phyloP scores from a whole-genome alignment of 2,113 vertebrate genomes.

The Dasyurus viverrinus region DNA sequence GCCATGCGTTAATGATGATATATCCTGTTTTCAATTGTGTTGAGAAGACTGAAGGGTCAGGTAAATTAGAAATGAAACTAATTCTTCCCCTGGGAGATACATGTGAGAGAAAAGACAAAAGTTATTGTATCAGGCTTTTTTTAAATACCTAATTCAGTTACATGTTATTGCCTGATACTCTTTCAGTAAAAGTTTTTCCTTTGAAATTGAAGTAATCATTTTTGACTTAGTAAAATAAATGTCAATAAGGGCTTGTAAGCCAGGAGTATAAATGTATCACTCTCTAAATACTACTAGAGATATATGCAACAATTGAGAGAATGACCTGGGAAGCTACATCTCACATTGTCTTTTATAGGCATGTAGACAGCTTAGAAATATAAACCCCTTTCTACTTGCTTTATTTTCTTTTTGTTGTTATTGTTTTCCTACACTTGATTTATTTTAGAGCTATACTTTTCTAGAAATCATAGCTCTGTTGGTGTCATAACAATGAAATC shows the following conservation, averaged over 20 bases:
- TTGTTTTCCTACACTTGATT: neutral
- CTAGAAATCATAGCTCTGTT: neutral
- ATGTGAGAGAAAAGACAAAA: neutral
- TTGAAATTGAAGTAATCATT: neutral
- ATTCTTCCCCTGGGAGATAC: neutral
- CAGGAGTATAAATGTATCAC: neutral
- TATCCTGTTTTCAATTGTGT: neutral
- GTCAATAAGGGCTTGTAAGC: neutral
- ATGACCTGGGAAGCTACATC: neutral
- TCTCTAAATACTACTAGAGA: neutral
- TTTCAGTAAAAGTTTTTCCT: neutral
- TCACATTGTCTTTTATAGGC: neutral
- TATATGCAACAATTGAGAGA: neutral
- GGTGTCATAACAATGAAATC: neutral
- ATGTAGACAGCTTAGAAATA: neutral
- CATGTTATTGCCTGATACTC: neutral
- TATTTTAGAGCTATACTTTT: neutral
- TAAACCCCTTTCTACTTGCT: neutral
- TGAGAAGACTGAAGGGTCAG: constrained; percentile 4
- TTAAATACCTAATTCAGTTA: neutral
- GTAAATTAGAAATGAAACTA: neutral
- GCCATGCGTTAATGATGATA: neutral
- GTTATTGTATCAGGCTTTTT: neutral
- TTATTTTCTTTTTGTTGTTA: neutral
- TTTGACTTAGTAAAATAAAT: neutral